Percentiles rank a stretch among this genome's conserved stretches.
Evolutionary conservation across 2,888 invertebrate genomes (phyloP).

Genomic region (Limenitis camilla): DNA sequence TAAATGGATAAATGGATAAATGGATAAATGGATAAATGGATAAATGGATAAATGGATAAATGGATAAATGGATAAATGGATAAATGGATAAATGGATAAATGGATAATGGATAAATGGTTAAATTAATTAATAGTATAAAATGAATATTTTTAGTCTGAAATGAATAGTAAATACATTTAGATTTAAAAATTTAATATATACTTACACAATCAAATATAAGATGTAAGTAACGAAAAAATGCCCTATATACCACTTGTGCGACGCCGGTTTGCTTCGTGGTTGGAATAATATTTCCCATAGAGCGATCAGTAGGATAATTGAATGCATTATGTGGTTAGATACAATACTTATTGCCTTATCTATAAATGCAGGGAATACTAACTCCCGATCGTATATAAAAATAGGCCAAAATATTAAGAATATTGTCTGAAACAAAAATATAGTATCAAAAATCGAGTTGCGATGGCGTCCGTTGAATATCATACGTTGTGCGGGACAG

Average conservation of each 20-base stretch:
- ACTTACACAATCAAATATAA: slow-evolving; percentile 53
- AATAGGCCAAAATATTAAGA: slow-evolving; percentile 51
- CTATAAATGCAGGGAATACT: slow-evolving; percentile 46
- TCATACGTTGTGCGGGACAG: no score
- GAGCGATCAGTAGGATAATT: slow-evolving; percentile 37
- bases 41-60: no score
- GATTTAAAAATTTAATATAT: no score
- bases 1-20: no score
- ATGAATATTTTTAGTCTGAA: no score
- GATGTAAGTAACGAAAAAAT: slow-evolving; percentile 31
- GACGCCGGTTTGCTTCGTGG: slow-evolving; percentile 39
- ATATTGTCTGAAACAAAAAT: slow-evolving; percentile 42
- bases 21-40: no score
- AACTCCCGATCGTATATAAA: slow-evolving; percentile 45
- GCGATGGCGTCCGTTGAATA: no score
- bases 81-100: no score
- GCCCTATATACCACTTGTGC: slow-evolving; percentile 33
- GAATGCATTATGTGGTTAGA: slow-evolving; percentile 59
- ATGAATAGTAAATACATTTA: no score
- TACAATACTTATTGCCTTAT: slow-evolving; percentile 35
- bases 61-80: no score
- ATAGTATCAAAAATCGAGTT: background rate
- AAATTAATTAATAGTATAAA: no score
- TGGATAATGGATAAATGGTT: no score
- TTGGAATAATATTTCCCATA: slow-evolving; percentile 45